A percentile compares a stretch with the other conserved stretches of the same genome.
Evolutionary conservation across 2,113 vertebrate genomes (phyloP).

Genomic region (Cairina moschata): DNA sequence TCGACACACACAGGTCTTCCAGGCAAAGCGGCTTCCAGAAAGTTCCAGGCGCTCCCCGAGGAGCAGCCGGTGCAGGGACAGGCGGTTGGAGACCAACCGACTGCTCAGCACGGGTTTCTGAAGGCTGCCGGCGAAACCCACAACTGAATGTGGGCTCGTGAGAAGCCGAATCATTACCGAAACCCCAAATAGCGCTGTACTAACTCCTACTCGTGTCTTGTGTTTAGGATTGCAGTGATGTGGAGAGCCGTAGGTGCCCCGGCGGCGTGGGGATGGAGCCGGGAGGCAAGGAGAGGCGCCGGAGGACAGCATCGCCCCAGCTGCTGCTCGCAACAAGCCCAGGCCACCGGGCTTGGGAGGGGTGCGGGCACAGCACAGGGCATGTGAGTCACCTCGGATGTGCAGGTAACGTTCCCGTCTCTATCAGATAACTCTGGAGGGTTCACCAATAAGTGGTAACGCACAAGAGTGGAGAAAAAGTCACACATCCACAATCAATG

Average conservation of each 20-base stretch:
- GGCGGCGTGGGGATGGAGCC: background rate
- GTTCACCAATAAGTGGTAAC: background rate
- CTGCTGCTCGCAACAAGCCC: conserved; percentile 1
- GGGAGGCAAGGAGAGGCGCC: background rate
- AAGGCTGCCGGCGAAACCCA: conserved; percentile 21
- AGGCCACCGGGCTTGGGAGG: conserved; percentile 9
- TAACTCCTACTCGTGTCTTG: conserved; percentile 41
- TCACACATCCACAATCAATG: background rate
- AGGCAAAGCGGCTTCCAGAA: background rate
- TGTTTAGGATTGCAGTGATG: conserved; percentile 25
- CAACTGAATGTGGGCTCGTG: background rate
- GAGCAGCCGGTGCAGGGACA: background rate
- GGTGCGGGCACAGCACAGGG: background rate
- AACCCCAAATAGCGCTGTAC: conserved; percentile 30
- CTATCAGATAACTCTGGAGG: background rate
- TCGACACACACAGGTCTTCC: accelerated
- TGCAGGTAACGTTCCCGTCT: background rate
- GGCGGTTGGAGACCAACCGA: background rate
- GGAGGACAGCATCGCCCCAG: background rate
- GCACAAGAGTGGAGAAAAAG: background rate
- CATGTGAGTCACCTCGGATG: background rate
- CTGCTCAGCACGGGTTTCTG: background rate
- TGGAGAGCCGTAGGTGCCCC: background rate
- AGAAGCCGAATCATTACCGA: background rate
- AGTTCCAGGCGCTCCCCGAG: background rate